Base-by-base conservation (phyloP, 1,140 invertebrate species). In the Saccostrea glomerata region DNA sequence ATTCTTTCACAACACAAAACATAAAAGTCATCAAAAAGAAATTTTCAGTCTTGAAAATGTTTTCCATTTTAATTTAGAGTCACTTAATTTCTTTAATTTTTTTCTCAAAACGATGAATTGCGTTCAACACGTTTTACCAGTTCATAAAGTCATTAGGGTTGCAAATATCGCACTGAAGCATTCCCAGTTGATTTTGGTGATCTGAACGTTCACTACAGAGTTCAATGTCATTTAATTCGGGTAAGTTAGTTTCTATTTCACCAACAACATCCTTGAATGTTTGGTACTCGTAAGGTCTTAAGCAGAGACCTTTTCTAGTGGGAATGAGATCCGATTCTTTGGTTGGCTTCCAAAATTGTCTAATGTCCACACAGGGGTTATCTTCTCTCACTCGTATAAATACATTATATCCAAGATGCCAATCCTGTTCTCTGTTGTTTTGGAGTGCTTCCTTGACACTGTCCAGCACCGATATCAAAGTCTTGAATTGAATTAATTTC, bases 301-400 rank as follows among this genome's bases (percentile, higher is more conserved):
- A 85, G 66, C 84, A 63, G 60, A 85, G 23, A 17, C 84, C 84
- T 36, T 85, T 85, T 30, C 60, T 85, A 13, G 84, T 85, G 12
- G 84, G 84, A 23, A 85, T 2, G 25, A n/a, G 20, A 9, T 85
- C 84, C 3, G 17, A 20, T 60, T 85, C 55, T 12, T 30, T 2
- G 58, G 84, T 55, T 36, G 84, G 84, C 17, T 63, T 85, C 58
- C 84, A 85, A 66, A 23, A 85, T 56, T 56, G 23, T 15, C 83
- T 15, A 40, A 84, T 84, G 83, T 84, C 83, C 83, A 84, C 83
- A 54, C 83, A 84, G 20, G 83, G 83, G 56, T 84, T 84, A 56
- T 84, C 25, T 84, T 84, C 13, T 55, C 17, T 47, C 17, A 84
- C 36, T 47, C 12, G 17, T 5, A 82, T 30, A 82, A 23, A 82